Percentiles rank a stretch among this genome's conserved stretches.
These are phyloP conservation scores for Raja brachyura DNA, from an alignment of 2,113 vertebrate species.

Conservation along the genomic window DNA sequence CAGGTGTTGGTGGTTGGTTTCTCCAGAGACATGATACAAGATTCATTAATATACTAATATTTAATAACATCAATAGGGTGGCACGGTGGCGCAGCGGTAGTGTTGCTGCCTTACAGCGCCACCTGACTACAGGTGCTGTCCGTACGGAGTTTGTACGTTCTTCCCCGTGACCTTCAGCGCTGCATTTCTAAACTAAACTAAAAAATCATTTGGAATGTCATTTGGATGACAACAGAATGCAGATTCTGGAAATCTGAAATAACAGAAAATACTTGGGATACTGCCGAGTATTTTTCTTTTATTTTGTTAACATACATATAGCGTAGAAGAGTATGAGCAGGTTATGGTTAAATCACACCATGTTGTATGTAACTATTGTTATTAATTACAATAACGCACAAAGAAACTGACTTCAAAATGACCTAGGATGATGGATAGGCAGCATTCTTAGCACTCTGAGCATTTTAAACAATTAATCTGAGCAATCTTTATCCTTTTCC, in stretches of 20 bases:
- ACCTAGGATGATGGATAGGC: background rate
- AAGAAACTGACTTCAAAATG: background rate
- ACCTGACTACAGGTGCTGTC: too few relatives aligned
- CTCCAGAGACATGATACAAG: background rate
- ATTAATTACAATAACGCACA: background rate
- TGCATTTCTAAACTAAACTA: too few relatives aligned
- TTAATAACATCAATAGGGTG: background rate
- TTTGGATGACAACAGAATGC: too few relatives aligned
- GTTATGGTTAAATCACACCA: background rate
- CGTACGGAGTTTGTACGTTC: too few relatives aligned
- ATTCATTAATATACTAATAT: background rate
- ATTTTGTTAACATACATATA: background rate
- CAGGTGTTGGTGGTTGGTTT: background rate
- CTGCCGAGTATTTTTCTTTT: background rate
- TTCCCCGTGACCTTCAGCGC: too few relatives aligned
- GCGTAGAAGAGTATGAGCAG: background rate
- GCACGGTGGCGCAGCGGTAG: too few relatives aligned
- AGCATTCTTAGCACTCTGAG: background rate
- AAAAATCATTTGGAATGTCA: too few relatives aligned
- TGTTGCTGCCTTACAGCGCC: too few relatives aligned
- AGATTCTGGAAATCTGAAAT: too few relatives aligned
- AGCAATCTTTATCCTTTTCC: background rate
- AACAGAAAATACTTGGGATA: too few relatives aligned
- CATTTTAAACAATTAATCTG: background rate
- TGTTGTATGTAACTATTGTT: background rate